Percentiles rank a stretch among this genome's conserved stretches.
Conservation (phyloP, 1,140 invertebrate genomes). For the Caenorhabditis brenneri region DNA sequence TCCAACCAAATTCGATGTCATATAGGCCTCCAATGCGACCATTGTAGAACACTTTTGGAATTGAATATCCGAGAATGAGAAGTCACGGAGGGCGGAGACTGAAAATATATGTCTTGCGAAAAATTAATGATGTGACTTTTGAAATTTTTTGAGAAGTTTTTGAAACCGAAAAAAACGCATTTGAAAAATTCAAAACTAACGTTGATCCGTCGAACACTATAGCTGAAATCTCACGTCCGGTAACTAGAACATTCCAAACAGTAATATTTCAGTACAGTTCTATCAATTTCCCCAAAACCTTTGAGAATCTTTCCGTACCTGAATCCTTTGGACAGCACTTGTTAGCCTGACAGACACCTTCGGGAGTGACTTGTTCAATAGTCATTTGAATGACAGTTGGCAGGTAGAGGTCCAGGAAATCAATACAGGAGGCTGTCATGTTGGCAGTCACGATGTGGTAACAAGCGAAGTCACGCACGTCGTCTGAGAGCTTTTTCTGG, state of each 20-base stretch:
- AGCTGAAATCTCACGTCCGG: no score
- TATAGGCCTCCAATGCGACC: background rate
- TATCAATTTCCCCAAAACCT: background rate
- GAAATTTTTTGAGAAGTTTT: no score
- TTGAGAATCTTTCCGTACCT: background rate
- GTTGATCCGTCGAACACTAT: no score
- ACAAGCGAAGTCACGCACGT: slow-evolving; percentile 50
- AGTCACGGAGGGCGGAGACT: background rate
- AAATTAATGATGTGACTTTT: no score
- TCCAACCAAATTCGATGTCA: background rate
- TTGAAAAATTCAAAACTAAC: no score
- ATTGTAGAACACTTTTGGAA: background rate
- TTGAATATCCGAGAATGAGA: background rate
- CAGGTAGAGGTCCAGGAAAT: slow-evolving; percentile 53
- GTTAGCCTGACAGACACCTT: slow-evolving; percentile 1
- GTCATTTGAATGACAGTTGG: slow-evolving; percentile 56
- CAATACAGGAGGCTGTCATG: slow-evolving; percentile 42
- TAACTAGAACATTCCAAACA: background rate
- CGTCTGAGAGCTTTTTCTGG: slow-evolving; percentile 47
- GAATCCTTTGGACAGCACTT: slow-evolving; percentile 20
- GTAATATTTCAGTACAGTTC: background rate
- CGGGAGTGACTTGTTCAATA: slow-evolving; percentile 51
- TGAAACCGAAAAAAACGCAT: no score
- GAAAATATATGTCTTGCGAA: background rate
- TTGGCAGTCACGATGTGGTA: slow-evolving; percentile 27